Base-by-base conservation (phyloP, 2,797 vertebrate genomes). In the Coilia nasus region DNA sequence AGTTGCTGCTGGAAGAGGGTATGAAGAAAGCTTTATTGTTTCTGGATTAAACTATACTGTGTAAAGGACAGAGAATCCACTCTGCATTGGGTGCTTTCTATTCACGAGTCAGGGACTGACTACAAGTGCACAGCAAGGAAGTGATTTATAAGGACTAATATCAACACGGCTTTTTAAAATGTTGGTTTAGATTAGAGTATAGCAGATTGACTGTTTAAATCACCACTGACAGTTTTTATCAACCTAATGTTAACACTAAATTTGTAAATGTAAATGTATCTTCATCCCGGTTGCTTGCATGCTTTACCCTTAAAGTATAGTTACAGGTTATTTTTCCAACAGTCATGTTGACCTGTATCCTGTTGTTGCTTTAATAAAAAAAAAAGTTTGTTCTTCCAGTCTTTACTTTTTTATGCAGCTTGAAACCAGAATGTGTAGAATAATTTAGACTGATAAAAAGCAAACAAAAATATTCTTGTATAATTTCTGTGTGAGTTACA, bases 331-430 rank as follows among this genome's bases (percentile, higher is more conserved):
- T 12, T 25, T 28, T 12, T 12, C 2, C 31, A 11, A 78, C 1
- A 41, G 71, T 19, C 31, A 78, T 7, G 31, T 78, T 19, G 71
- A 31, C 35, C 71, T 78, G 31, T 75, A 35, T 75, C 4, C 31
- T 75, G 31, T 41, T 75, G 31, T 35, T 41, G 35, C 9, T 54
- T 54, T 54, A 54, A 54, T 54, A 6, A 78, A 41, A 41, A 78
- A 75, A 78, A 44, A 23, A 23, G 60, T 64, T 11, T 64, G n/a
- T 78, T 75, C 67, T 75, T 35, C 31, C 71, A 64, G 60, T 64
- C 25, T 17, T 78, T 41, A 1, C 17, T 44, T 78, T 78, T 41
- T 23, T 23, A 25, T 78, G 71, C 35, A 41, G 7, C 35, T 41
- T 41, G 19, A 44, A 35, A 35, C 31, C 17, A n/a, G 17, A 12